Evolutionary conservation across 2,797 vertebrate species (phyloP).

Genomic region (Darevskia nairensis): DNA sequence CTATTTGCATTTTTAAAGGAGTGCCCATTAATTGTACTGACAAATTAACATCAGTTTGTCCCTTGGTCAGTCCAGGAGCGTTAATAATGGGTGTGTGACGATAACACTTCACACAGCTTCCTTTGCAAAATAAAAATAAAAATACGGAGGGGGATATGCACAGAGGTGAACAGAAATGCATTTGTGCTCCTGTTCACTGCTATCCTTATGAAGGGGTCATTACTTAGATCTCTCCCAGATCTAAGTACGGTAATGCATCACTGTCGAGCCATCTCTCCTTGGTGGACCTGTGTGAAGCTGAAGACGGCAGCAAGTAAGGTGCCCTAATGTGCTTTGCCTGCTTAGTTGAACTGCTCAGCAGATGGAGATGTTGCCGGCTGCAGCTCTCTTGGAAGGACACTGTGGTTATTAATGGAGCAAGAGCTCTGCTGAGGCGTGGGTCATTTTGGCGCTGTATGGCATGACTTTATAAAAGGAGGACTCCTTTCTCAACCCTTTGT

Average conservation of each 20-base stretch:
- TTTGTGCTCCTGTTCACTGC: not conserved
- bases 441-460: too few species aligned
- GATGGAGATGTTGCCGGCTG: not conserved
- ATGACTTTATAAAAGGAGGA: too few species aligned
- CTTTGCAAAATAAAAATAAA: too few species aligned
- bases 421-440: too few species aligned
- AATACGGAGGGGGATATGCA: not conserved
- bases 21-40: not conserved
- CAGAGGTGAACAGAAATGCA: not conserved
- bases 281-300: not conserved
- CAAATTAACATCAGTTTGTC: not conserved
- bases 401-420: too few species aligned
- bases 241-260: not conserved
- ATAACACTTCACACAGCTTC: not conserved
- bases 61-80: not conserved
- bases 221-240: not conserved
- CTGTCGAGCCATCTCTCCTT: not conserved
- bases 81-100: too few species aligned
- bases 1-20: not conserved
- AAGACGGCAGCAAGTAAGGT: not conserved
- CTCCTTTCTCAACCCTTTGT: too few species aligned
- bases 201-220: too few species aligned
- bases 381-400: not conserved
- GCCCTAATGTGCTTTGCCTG: not conserved
- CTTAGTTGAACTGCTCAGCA: not conserved